Evolutionary conservation across 92 coral and sea anemone genomes (phyloP).

Genomic region (Desmophyllum pertusum): DNA sequence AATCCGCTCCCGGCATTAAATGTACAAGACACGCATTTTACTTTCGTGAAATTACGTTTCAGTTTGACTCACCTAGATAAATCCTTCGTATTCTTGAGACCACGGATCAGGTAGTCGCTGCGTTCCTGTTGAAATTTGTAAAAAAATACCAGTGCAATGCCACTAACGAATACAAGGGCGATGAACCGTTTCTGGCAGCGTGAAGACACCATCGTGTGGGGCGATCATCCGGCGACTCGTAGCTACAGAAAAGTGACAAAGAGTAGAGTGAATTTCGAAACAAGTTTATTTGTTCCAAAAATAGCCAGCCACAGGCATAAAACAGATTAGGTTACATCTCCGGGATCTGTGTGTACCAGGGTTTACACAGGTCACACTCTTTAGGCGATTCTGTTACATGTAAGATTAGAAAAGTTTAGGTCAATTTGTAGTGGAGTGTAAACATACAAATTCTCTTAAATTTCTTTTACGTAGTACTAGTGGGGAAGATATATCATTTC

Average conservation of each 20-base stretch:
- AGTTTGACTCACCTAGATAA: constrained; percentile 19
- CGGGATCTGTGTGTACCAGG: too few species aligned
- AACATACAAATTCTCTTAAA: not conserved
- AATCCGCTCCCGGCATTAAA: not conserved
- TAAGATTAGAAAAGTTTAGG: not conserved
- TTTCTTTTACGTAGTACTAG: not conserved
- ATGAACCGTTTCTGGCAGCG: constrained; percentile 14
- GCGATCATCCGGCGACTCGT: not conserved
- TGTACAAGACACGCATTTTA: not conserved
- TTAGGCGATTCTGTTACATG: not conserved
- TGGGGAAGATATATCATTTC: too few species aligned
- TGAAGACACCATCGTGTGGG: constrained; percentile 12
- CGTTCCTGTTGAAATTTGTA: constrained; percentile 10
- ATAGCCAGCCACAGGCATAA: not conserved
- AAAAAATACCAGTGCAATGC: not conserved
- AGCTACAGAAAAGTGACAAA: not conserved
- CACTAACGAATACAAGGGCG: not conserved
- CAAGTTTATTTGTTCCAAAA: constrained; percentile 7
- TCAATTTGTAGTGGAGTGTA: not conserved
- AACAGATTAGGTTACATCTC: not conserved
- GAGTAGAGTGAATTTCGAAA: constrained; percentile 1
- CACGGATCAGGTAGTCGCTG: constrained; percentile 5
- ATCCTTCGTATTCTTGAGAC: not conserved
- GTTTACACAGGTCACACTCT: too few species aligned
- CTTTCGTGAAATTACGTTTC: not conserved